phyloP scores from a whole-genome alignment of 2,797 vertebrate genomes.

The Acrocephalus scirpaceus region DNA sequence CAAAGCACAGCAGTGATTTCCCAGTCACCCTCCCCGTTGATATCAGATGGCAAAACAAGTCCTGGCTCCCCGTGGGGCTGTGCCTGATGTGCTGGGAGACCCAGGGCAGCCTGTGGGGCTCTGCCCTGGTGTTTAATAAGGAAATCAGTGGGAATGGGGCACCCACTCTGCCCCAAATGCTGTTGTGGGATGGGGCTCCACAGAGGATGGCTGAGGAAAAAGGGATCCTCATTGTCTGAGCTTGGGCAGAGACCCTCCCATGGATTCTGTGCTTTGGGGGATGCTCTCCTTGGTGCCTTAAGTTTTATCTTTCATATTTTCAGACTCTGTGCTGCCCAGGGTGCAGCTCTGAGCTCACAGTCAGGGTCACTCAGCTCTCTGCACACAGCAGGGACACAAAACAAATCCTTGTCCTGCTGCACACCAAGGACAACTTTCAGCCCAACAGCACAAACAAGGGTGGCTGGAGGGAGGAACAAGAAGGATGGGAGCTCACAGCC shows the following conservation, averaged over 20 bases:
- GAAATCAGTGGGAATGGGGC: not conserved
- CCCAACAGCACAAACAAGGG: not conserved
- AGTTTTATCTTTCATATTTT: not conserved
- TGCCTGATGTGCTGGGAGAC: not conserved
- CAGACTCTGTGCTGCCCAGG: not conserved
- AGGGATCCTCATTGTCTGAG: not conserved
- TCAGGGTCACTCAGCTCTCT: not conserved
- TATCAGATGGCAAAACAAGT: constrained; percentile 36
- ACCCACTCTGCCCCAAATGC: not conserved
- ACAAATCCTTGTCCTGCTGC: not conserved
- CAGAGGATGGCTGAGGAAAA: not conserved
- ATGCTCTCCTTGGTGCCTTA: not conserved
- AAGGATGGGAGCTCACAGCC: not conserved
- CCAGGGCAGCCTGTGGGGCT: not conserved
- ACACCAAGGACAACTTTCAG: not conserved
- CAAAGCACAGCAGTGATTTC: constrained; percentile 24
- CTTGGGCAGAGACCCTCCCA: not conserved
- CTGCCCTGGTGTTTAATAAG: not conserved
- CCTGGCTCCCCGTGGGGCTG: not conserved
- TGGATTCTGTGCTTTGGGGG: not conserved
- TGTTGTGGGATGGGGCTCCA: not conserved
- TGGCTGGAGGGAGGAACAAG: not conserved
- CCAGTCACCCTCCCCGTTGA: not conserved
- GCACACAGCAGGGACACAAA: not conserved
- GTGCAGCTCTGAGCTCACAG: not conserved